Conservation (phyloP, 2,888 invertebrate species). For the Eueremaeus valkanovi region DNA sequence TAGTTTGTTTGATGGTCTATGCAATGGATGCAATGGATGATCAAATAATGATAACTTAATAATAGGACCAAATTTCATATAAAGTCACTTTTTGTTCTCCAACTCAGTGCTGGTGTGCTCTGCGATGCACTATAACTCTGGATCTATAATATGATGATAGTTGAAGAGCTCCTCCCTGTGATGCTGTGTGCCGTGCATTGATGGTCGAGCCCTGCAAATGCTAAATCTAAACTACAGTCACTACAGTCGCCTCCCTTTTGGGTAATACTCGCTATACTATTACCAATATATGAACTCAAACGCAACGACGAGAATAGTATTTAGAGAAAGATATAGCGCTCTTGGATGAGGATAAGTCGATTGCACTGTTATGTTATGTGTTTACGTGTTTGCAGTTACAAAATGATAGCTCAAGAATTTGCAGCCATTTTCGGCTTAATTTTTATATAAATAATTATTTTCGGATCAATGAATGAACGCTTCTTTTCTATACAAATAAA, state of each 20-base stretch:
- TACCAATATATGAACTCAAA: constrained; percentile 7
- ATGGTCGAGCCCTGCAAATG: background rate
- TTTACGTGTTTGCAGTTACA: constrained; percentile 6
- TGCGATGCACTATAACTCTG: constrained; percentile 3
- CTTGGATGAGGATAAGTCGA: constrained; percentile 11
- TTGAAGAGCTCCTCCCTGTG: constrained; percentile 17
- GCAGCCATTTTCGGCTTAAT: background rate
- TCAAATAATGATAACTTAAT: constrained; percentile 10
- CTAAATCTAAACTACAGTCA: background rate
- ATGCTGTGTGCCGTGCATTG: background rate
- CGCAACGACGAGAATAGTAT: background rate
- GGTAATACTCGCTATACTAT: background rate
- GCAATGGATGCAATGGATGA: constrained; percentile 7
- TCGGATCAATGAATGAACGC: background rate
- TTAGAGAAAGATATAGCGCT: constrained; percentile 7
- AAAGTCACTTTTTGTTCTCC: constrained; percentile 19
- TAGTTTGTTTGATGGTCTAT: constrained; percentile 48
- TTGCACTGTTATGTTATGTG: background rate
- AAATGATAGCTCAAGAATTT: constrained; percentile 3
- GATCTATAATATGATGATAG: background rate
- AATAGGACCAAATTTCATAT: constrained; percentile 13
- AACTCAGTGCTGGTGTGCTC: background rate
- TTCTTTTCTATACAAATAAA: constrained; percentile 1
- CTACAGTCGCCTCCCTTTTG: constrained; percentile 22
- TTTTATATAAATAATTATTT: constrained; percentile 20